Evolutionary conservation across 2,797 vertebrate species (phyloP), one percentile per base, ranked within the genome.

Genomic region (Sebastes umbrosus): DNA sequence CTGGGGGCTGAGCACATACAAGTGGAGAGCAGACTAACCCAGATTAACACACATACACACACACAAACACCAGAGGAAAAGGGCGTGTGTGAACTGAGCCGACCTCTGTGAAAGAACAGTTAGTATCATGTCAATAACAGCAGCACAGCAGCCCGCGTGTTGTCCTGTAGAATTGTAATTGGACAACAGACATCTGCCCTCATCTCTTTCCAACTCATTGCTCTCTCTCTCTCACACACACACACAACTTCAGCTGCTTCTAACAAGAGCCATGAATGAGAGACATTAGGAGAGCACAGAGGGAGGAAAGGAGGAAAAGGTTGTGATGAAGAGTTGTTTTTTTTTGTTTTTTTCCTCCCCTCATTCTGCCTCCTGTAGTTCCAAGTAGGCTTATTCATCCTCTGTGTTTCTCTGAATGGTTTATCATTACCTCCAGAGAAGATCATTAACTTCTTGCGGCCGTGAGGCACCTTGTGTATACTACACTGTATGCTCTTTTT

Each of bases 71-170:
- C 18, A 55, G 20, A 58, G 32, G 24, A 29, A 62, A n/a, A 58
- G 36, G 54, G 36, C 1, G 11, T 71, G 34, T 73, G 71, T 78
- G 70, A 6, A 64, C 60, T 64, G 52, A 82, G 63, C 18, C 69
- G 76, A 75, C 57, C 75, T 73, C 62, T 54, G 58, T 27, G 9
- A 77, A 39, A 71, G 68, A 63, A 75, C 75, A 82, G 77, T 77
- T 64, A 67, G 77, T 62, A 74, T 62, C 43, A 73, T 63, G 80
- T 80, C 77, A 74, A 80, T 80, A 79, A 74, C 65, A 64, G 68
- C 60, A 74, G 71, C 60, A 24, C 50, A n/a, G 50, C 8, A 22
- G 50, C 43, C 75, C 24, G 55, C 14, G 7, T 72, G 68, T 46
- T 62, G 60, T 43, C 63, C 67, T 73, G 43, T 25, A 31, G 29